A percentile compares a stretch with the other conserved stretches of the same genome.
Conservation (phyloP, 2,888 invertebrate genomes). For the Gastracanthus pulcherrimus region DNA sequence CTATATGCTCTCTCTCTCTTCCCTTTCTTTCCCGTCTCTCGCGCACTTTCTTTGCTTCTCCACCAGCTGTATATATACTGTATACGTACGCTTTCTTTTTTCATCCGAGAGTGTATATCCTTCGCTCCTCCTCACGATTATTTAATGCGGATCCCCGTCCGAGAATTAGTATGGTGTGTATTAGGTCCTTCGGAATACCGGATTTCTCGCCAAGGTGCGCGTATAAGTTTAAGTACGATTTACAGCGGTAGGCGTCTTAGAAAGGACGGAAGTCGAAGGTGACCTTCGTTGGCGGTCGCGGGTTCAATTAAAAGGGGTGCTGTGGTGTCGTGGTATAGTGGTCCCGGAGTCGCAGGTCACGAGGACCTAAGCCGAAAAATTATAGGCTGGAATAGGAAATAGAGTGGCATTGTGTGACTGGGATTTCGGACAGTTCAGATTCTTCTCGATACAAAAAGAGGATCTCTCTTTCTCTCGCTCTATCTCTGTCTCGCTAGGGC, state of each 20-base stretch:
- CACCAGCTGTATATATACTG: not conserved
- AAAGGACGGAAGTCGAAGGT: not conserved
- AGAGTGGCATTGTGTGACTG: not conserved
- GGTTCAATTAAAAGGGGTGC: not conserved
- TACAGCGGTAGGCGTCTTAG: not conserved
- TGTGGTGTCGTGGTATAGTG: not conserved
- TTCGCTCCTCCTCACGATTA: not conserved
- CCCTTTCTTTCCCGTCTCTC: not conserved
- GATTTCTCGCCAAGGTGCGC: slow-evolving; percentile 4
- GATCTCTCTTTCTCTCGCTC: no score
- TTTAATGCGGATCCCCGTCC: slow-evolving; percentile 23
- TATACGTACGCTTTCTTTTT: slow-evolving; percentile 12
- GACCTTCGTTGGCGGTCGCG: not conserved
- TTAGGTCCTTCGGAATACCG: slow-evolving; percentile 11
- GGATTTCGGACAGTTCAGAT: not conserved
- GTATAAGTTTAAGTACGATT: slow-evolving; percentile 33
- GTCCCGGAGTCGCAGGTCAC: no score
- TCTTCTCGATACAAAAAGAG: not conserved
- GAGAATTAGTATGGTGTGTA: slow-evolving; percentile 16
- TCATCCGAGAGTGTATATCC: not conserved
- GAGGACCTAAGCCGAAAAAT: slow-evolving; percentile 10
- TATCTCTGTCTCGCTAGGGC: no score
- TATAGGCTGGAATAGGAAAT: not conserved
- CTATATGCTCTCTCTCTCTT: slow-evolving; percentile 28
- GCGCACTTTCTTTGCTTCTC: not conserved